Evolutionary conservation across 2,113 vertebrate species (phyloP), one percentile per base, ranked within the genome.

Genomic region (Alligator mississippiensis): DNA sequence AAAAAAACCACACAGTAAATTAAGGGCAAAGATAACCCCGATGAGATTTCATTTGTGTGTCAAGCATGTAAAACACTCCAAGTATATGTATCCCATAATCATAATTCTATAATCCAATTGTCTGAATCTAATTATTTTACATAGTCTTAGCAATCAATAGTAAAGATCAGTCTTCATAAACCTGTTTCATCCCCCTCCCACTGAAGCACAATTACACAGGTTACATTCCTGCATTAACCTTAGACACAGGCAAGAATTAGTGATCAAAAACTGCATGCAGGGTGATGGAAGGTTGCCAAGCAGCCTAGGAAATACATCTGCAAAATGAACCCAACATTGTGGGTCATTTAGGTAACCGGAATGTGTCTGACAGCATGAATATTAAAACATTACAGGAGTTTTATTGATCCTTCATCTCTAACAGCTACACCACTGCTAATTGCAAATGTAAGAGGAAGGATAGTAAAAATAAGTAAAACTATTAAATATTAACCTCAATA

Each of bases 141-240:
- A 92, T 75, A 94, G 55, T 93, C 34, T 62, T 80, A 70, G 64
- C 72, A 93, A 93, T 97, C 94, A 97, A 91, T 86, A 91, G 17
- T 38, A 38, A 38, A 70, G 58, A 84, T 84, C 89, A 89, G 91
- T 85, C 81, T n/a, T 78, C 64, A 25, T 88, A 93, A 97, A 93
- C 55, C 61, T 92, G 10, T 88, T 84, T 91, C 83, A 96, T 92
- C 91, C 21, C 25, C 88, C 93, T 76, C 58, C 85, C 58, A 62
- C 28, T 1, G 1, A 88, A 21, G 18, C 34, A 86, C 1, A 0
- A 84, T 92, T 89, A 91, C 78, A 93, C 34, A 89, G 55, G 3
- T n/a, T 91, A 47, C 61, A 91, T 19, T 38, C 72, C 66, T 91
- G 82, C 94, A 94, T 97, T 95, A 95, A 93, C 96, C 92, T 96